Conservation (phyloP, 2,797 vertebrate species). For the Enteromius mattozi region DNA sequence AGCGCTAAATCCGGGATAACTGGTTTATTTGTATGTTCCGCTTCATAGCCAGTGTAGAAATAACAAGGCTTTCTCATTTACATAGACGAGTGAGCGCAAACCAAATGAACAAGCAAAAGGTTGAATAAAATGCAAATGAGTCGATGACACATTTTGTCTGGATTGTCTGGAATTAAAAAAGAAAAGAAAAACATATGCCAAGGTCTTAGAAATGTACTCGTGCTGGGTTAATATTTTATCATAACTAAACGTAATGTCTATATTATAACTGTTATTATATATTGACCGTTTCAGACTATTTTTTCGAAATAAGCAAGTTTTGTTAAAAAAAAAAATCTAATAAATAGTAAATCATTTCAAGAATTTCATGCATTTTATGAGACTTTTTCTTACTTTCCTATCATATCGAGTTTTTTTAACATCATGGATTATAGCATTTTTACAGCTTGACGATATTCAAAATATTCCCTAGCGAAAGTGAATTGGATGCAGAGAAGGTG, state of each 20-base stretch:
- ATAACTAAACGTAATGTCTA: not conserved
- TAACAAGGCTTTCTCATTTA: not conserved
- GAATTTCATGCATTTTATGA: not conserved
- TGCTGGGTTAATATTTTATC: not conserved
- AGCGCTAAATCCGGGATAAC: slow-evolving; percentile 60
- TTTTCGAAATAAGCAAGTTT: not conserved
- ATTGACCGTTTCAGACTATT: not conserved
- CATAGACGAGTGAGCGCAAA: not conserved
- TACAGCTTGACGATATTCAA: not conserved
- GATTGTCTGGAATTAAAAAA: not conserved
- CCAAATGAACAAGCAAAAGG: not conserved
- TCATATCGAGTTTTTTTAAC: not conserved
- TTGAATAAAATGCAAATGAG: not conserved
- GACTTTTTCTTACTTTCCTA: not conserved
- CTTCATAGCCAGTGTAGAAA: slow-evolving; percentile 13
- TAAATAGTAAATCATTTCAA: not conserved
- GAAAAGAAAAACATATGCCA: not conserved
- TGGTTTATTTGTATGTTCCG: slow-evolving; percentile 45
- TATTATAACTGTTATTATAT: not conserved
- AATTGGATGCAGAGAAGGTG: slow-evolving; percentile 69
- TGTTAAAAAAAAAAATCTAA: not conserved
- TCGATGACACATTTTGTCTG: not conserved
- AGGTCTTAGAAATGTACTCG: not conserved
- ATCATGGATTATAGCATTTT: not conserved
- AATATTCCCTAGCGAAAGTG: slow-evolving; percentile 67